Evolutionary conservation across 1,140 invertebrate species (phyloP), one percentile per base, ranked within the genome.

Genomic region (Trypoxylus dichotomus): DNA sequence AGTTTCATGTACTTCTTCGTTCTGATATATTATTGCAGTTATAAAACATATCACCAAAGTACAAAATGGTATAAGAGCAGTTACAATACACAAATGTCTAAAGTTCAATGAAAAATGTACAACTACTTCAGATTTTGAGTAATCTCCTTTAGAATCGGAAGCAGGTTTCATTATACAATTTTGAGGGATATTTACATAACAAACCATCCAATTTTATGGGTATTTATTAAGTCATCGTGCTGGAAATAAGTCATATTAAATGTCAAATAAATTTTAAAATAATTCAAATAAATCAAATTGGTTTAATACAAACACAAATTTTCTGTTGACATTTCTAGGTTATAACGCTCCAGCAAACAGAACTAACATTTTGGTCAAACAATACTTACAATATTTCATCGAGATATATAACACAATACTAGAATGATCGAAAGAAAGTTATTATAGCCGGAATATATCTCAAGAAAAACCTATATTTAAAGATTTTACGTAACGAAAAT

Each of bases 1-100:
- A 78, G 95, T 96, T 90, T 96, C 95, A 85, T 96, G 95, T 83
- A 97, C 94, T 86, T 96, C 94, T 89, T 96, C 94, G 87, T 93
- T 92, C 86, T 96, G 94, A 87, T 95, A 97, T 85, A 96, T 92
- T 84, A 94, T 94, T 77, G 94, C 95, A 80, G 94, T 94, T 80
- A 95, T 87, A 85, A 97, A 95, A 88, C 95, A 97, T 85, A 94
- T 90, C 80, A 96, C 87, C 82, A 97, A 89, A 82, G 94, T 93
- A 83, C 92, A 87, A 77, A 96, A 87, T 43, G 95, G 95, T 86
- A 96, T 90, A 79, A 92, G 92, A 29, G 96, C 93, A 63, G 95
- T 94, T 77, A 93, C 88, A 72, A 95, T 86, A 84, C 94, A 96
- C 79, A 96, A 90, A 84, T 92, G 90, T 85, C 91, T 89, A 79